phyloP scores from a whole-genome alignment of 2,113 vertebrate genomes.

The Ailurus styani region DNA sequence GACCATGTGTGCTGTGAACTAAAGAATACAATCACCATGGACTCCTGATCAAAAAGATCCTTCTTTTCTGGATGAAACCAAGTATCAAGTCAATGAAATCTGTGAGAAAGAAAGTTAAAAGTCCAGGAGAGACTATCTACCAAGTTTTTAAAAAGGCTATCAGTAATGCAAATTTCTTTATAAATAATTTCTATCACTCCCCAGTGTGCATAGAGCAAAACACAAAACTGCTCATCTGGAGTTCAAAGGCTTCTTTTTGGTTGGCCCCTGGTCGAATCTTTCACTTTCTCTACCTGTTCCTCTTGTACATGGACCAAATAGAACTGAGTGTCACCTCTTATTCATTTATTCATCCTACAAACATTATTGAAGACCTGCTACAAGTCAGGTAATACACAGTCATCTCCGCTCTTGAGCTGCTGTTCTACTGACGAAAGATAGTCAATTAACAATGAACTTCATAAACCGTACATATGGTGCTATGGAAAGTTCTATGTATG shows the following conservation, averaged over 20 bases:
- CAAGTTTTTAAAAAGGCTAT: neutral
- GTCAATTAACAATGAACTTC: neutral
- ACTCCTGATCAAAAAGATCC: neutral
- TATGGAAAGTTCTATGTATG: neutral
- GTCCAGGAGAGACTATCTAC: neutral
- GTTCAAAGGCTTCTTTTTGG: neutral
- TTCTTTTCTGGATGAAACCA: neutral
- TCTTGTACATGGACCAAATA: neutral
- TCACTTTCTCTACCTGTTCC: neutral
- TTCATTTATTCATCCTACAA: neutral
- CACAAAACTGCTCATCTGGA: neutral
- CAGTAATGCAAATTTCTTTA: neutral
- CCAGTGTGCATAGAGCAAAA: neutral
- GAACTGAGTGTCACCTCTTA: neutral
- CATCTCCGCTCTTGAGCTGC: neutral
- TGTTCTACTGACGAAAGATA: neutral
- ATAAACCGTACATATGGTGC: neutral
- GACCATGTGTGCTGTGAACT: neutral
- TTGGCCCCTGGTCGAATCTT: neutral
- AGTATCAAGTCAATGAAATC: neutral
- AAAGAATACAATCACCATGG: neutral
- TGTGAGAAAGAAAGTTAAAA: neutral
- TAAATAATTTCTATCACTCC: neutral
- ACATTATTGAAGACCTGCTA: neutral
- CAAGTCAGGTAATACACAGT: neutral